Evolutionary conservation across 1,140 invertebrate genomes (phyloP).

Genomic region (Drosophila nasuta): DNA sequence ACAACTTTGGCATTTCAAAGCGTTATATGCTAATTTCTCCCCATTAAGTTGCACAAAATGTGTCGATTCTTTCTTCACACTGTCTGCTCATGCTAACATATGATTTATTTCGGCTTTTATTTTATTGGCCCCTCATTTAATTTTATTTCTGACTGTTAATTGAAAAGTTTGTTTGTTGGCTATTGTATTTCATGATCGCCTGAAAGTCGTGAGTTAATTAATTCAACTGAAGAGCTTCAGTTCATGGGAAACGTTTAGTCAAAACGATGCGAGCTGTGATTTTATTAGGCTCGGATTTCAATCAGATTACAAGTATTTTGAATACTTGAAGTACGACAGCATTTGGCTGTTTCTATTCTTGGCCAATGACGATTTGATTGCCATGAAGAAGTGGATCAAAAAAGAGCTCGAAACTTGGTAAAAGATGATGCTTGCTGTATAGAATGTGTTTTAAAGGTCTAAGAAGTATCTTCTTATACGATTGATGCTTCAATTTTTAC

Average conservation of each 20-base stretch:
- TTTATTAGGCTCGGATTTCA: not conserved
- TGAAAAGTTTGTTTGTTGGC: not conserved
- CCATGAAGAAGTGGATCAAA: not conserved
- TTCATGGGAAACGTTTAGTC: constrained; percentile 9
- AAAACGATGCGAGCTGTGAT: not conserved
- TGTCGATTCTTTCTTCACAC: constrained; percentile 32
- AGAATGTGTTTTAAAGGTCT: no score
- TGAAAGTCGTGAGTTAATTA: constrained; percentile 25
- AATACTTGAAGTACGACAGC: not conserved
- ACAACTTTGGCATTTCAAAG: constrained; percentile 58
- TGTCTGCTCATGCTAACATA: not conserved
- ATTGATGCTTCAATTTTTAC: no score
- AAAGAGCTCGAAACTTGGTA: not conserved
- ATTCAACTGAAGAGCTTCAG: constrained; percentile 11
- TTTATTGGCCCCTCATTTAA: constrained; percentile 35
- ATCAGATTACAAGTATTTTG: not conserved
- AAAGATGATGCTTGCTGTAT: not conserved
- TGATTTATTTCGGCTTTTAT: constrained; percentile 40
- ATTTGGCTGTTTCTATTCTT: not conserved
- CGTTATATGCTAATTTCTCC: constrained; percentile 52
- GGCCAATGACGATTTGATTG: constrained; percentile 5
- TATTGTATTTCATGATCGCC: constrained; percentile 19
- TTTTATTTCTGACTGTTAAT: constrained; percentile 25
- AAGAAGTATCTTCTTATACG: no score
- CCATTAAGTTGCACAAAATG: constrained; percentile 26